Evolutionary conservation across 1,140 invertebrate genomes (phyloP).

Genomic region (Orussus abietinus): DNA sequence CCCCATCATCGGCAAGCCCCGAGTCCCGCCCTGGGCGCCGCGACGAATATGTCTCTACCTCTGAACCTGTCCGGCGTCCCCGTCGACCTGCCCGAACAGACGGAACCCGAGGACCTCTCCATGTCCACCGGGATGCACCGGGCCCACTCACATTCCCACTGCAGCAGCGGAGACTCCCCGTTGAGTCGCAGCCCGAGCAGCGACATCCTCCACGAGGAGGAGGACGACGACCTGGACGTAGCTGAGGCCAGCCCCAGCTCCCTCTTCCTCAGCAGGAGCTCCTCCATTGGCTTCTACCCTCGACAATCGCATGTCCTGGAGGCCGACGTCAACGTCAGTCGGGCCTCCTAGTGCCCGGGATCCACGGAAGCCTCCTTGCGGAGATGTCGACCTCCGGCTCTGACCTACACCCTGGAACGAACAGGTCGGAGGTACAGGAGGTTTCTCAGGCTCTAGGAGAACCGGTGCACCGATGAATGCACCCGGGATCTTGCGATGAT

Average conservation of each 20-base stretch:
- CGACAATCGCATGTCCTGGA: conserved; percentile 17
- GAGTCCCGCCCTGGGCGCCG: conserved; percentile 18
- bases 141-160: conserved; percentile 35
- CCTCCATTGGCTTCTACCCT: conserved; percentile 6
- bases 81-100: conserved; percentile 70
- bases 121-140: conserved; percentile 50
- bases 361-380: too few species aligned
- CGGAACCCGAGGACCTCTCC: conserved; percentile 82
- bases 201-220: conserved; percentile 33
- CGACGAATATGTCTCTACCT: conserved; percentile 25
- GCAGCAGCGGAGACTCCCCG: conserved; percentile 39
- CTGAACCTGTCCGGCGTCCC: conserved; percentile 40
- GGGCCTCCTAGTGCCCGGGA: conserved; percentile 33
- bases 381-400: too few species aligned
- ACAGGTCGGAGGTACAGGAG: too few species aligned
- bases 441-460: too few species aligned
- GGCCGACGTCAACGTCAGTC: conserved; percentile 18
- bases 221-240: conserved; percentile 36
- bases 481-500: too few species aligned
- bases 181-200: conserved; percentile 37
- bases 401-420: too few species aligned
- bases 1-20: conserved; percentile 36
- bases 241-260: conserved; percentile 30
- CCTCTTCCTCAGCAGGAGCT: conserved; percentile 23
- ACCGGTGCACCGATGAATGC: too few species aligned